phyloP scores from a whole-genome alignment of 2,888 invertebrate species.

The Tetragnatha montana region DNA sequence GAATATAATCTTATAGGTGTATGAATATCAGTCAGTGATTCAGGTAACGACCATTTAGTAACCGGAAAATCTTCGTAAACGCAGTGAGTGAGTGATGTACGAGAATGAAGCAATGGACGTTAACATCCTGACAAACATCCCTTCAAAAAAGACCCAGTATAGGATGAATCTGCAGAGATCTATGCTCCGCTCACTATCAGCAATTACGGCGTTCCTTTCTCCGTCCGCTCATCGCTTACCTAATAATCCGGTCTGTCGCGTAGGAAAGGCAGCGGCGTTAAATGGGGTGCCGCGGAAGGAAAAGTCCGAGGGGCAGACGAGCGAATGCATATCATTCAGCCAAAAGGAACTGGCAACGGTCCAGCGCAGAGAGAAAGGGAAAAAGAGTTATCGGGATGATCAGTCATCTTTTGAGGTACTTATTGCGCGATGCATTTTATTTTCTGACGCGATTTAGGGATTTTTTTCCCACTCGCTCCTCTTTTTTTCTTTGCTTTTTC shows the following conservation, averaged over 20 bases:
- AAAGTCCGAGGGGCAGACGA: conserved; percentile 13
- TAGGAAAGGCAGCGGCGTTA: conserved; percentile 37
- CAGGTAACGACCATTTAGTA: no score
- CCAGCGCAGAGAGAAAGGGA: conserved; percentile 22
- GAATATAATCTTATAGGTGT: no score
- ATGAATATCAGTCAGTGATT: no score
- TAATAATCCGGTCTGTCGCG: neutral
- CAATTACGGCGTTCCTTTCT: conserved; percentile 11
- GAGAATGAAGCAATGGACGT: no score
- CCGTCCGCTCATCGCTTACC: neutral
- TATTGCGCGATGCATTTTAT: conserved; percentile 56
- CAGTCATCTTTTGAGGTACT: conserved; percentile 59
- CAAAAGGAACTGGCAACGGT: conserved; percentile 51
- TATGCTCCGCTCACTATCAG: neutral
- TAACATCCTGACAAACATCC: no score
- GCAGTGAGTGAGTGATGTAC: no score
- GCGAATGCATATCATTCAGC: conserved; percentile 47
- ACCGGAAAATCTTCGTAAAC: no score
- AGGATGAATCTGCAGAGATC: neutral
- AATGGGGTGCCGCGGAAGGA: conserved; percentile 34
- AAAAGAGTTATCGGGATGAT: conserved; percentile 56
- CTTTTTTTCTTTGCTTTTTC: neutral
- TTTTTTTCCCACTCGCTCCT: conserved; percentile 12
- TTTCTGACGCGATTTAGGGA: conserved; percentile 30
- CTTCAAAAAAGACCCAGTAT: no score